Evolutionary conservation across 2,113 vertebrate species (phyloP), one percentile per base, ranked within the genome.

Genomic region (Bos javanicus): DNA sequence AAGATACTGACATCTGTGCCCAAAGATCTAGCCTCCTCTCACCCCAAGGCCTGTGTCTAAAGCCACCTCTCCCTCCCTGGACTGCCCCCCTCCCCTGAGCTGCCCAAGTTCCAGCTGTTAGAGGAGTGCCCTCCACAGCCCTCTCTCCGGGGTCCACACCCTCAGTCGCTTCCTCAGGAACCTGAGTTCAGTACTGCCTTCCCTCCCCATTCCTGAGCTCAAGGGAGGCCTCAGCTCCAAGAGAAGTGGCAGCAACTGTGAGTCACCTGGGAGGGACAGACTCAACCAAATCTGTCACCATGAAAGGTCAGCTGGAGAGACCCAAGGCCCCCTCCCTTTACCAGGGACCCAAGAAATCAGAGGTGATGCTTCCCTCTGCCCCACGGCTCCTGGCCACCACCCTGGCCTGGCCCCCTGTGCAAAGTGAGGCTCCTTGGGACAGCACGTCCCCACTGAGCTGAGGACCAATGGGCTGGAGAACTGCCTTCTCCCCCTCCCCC

Each of bases 401-500:
- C 54, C 6, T 60, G 43, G 33, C 89, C 78, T 28, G 14, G 46
- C 30, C 87, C 28, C 81, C 81, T 43, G 48, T 86, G 43, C 64
- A 60, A 36, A 94, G n/a, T 52, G 30, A 50, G 26, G 57, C 43
- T 92, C 36, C 83, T 57, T 25, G 4, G 50, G 64, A 92, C 1
- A 26, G 43, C 74, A 82, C 54, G 71, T 87, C 83, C 80, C 86
- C 30, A 48, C 87, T 67, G 95, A 95, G 90, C 67, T 91, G 89
- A 90, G 97, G 97, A 98, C 98, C 97, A 97, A 93, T 17, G n/a
- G 94, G 26, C 36, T 89, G 56, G 54, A 92, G n/a, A n/a, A 78
- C 76, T n/a, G 62, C 39, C 76, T 91, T 25, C 39, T 36, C 26
- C 57, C 39, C 93, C 85, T 56, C 67, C n/a, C 48, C 87, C 52